Conservation (phyloP, 2,797 vertebrate genomes). For the Columba guinea region DNA sequence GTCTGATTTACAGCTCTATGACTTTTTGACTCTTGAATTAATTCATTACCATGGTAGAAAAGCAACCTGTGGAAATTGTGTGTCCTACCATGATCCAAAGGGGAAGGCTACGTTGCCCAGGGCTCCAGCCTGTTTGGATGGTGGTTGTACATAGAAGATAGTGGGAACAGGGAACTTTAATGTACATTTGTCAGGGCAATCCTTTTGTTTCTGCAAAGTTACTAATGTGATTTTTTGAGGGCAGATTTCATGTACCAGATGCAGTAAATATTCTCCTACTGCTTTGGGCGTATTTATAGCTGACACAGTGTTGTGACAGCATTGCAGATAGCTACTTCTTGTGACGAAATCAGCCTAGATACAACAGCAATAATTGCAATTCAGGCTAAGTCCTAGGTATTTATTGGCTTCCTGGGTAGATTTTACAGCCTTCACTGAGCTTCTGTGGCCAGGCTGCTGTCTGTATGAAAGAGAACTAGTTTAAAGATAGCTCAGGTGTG, state of each 20-base stretch:
- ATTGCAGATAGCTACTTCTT: neutral
- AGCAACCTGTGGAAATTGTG: conserved; percentile 29
- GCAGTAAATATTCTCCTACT: conserved; percentile 2
- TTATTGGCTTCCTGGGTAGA: conserved; percentile 40
- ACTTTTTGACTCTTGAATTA: conserved; percentile 31
- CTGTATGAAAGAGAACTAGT: neutral
- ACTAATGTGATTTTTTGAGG: neutral
- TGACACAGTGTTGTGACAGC: neutral
- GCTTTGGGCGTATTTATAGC: conserved; percentile 29
- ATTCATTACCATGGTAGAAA: conserved; percentile 9
- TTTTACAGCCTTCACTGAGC: conserved; percentile 31
- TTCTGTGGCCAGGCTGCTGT: conserved; percentile 8
- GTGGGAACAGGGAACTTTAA: neutral
- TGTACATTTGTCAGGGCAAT: conserved; percentile 5
- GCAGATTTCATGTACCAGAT: neutral
- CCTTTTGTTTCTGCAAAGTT: neutral
- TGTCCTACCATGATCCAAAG: neutral
- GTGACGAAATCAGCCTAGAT: conserved; percentile 1
- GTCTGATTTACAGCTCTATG: neutral
- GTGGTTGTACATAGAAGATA: neutral
- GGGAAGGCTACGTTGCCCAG: neutral
- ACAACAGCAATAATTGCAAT: neutral
- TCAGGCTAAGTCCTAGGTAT: conserved; percentile 42
- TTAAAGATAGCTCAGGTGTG: conserved; percentile 14
- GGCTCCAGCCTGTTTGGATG: neutral